Base-by-base conservation (phyloP, 2,113 vertebrate genomes). In the Embiotoca jacksoni region DNA sequence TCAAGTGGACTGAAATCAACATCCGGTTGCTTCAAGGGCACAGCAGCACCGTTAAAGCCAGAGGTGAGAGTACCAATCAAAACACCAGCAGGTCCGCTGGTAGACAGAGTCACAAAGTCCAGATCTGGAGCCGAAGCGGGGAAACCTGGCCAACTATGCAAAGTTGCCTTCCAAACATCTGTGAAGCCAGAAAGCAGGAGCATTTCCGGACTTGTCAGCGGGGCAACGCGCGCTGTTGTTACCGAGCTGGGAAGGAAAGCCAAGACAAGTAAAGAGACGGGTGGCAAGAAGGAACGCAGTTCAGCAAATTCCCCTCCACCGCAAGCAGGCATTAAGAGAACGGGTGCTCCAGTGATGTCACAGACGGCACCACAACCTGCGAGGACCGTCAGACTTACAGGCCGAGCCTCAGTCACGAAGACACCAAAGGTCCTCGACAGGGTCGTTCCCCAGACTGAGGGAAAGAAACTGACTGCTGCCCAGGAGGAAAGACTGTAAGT, bases 401-500 rank as follows among this genome's bases (percentile, higher is more conserved):
- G n/a, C 10, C 60, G n/a, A 9, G 3, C 54, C 0, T 9, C 32
- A 3, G 62, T 44, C 36, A 30, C 9, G 0, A 90, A 88, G 71
- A 91, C 80, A 0, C 82, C 89, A 5, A 91, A 79, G 31, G n/a
- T 61, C 23, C 54, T 53, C 0, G 71, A 5, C 50, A 77, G 23
- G 2, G 58, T 58, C 9, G 7, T 58, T 49, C 88, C 91, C 6
- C 78, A 86, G 39, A 87, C 87, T 0, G 89, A 77, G 10, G 72
- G 53, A 3, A 89, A 72, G 76, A 92, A 88, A n/a, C 5, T 60
- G 10, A 93, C 80, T 1, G 80, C 89, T 14, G 93, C 90, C n/a
- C 94, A 95, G 81, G 85, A 92, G 65, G 92, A 94, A 32, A 83
- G 95, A 80, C 69, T 93, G 95, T 95, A 69, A 94, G 94, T 92